Percentiles rank a stretch among this genome's conserved stretches.
Conservation (phyloP, 37 sponge, comb jelly and placozoan species). For the Halisarca cf. caerulea region DNA sequence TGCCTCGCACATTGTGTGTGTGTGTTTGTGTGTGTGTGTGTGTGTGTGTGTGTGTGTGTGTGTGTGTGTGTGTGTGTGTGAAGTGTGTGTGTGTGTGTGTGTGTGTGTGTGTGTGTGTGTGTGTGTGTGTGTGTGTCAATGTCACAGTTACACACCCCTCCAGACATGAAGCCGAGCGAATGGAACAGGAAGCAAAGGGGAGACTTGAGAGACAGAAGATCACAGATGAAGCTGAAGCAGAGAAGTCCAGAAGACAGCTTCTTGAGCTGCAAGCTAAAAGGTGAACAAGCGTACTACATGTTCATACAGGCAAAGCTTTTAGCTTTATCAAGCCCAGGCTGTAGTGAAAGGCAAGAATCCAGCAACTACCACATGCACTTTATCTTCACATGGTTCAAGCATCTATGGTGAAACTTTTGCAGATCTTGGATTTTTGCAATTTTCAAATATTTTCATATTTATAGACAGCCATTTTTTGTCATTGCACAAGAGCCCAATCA, state of each 20-base stretch:
- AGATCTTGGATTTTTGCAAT: no score
- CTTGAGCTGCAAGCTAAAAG: constrained; percentile 93
- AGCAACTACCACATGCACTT: no score
- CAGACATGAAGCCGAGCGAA: constrained; percentile 96
- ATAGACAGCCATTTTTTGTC: no score
- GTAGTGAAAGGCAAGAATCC: no score
- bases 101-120: background rate
- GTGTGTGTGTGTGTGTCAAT: background rate
- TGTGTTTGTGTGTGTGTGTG: no score
- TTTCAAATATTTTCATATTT: no score
- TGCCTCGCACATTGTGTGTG: background rate
- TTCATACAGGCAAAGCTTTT: background rate
- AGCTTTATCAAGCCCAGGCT: background rate
- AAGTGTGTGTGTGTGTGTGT: background rate
- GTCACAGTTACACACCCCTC: background rate
- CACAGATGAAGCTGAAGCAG: constrained; percentile 98
- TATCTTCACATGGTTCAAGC: no score
- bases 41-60: no score
- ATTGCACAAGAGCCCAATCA: no score
- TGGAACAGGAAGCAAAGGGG: constrained; percentile 98
- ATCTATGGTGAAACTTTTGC: no score
- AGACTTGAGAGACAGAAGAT: constrained; percentile 99
- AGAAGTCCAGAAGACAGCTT: constrained; percentile 89
- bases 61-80: background rate
- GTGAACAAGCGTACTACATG: background rate